Evolutionary conservation across 2,888 invertebrate genomes (phyloP).

Genomic region (Phengaris arion): DNA sequence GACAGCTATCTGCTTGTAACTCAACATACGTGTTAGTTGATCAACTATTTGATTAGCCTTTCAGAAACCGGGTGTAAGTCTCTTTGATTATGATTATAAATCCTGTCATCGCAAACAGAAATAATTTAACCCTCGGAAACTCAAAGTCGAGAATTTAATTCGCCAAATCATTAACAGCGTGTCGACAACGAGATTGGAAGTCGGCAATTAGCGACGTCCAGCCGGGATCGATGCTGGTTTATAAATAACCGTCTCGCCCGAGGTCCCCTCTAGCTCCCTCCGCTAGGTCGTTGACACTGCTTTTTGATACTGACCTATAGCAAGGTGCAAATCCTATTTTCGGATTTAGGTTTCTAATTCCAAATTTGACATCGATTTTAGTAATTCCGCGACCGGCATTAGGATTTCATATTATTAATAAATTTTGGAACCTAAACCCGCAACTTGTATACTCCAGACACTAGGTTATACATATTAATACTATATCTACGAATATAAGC

Average conservation of each 20-base stretch:
- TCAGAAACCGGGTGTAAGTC: too few relatives aligned
- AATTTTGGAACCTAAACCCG: too few relatives aligned
- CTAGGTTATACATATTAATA: neutral
- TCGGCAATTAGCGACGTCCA: constrained; percentile 42
- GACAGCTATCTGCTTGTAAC: too few relatives aligned
- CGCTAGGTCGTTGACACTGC: constrained; percentile 34
- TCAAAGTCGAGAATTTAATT: constrained; percentile 26
- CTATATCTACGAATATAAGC: too few relatives aligned
- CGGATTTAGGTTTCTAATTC: constrained; percentile 16
- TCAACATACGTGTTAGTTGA: too few relatives aligned
- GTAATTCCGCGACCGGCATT: neutral
- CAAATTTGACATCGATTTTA: neutral
- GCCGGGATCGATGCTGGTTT: constrained; percentile 44
- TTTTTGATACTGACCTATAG: constrained; percentile 24
- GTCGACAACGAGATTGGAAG: constrained; percentile 31
- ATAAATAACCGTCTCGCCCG: constrained; percentile 43
- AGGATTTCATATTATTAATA: neutral
- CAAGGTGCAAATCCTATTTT: constrained; percentile 17
- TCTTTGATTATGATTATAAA: neutral
- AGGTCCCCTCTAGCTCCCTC: constrained; percentile 28
- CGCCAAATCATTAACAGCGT: constrained; percentile 35
- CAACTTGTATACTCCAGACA: neutral
- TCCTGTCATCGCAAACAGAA: neutral
- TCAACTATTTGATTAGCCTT: too few relatives aligned
- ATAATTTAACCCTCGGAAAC: neutral